A percentile compares a stretch with the other conserved stretches of the same genome.
These are phyloP conservation scores for Lepidurus arcticus DNA, from an alignment of 1,140 invertebrate species.

Conservation along the genomic window DNA sequence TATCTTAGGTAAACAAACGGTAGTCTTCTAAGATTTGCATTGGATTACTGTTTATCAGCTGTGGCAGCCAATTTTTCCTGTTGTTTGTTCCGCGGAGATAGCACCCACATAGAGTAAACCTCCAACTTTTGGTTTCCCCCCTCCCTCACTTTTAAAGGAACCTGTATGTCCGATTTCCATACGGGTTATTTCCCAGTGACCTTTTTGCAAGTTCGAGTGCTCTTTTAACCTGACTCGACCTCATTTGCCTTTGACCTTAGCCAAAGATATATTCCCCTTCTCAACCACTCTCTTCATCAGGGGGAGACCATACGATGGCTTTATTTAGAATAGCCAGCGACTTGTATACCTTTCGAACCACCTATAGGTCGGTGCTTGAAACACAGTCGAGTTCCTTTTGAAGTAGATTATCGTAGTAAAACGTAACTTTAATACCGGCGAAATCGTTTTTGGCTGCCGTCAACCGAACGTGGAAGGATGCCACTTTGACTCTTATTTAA, in stretches of 20 bases:
- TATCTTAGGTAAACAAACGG: not conserved
- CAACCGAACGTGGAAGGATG: too few species aligned
- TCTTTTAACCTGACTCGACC: constrained; percentile 2
- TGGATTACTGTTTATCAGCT: constrained; percentile 4
- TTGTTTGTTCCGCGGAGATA: not conserved
- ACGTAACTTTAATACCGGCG: too few species aligned
- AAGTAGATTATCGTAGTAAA: too few species aligned
- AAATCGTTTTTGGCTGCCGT: too few species aligned
- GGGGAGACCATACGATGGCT: not conserved
- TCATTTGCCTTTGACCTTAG: constrained; percentile 9
- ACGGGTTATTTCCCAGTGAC: not conserved
- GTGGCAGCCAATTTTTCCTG: not conserved
- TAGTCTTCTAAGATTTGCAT: not conserved
- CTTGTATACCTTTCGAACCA: not conserved
- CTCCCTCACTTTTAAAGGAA: not conserved
- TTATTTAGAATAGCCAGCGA: not conserved
- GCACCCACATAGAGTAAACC: not conserved
- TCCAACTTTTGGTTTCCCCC: not conserved
- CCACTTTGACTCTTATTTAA: too few species aligned
- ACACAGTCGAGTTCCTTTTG: too few species aligned
- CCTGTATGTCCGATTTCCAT: constrained; percentile 9
- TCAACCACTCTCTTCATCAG: too few species aligned
- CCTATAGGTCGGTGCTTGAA: not conserved
- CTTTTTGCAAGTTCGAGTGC: not conserved
- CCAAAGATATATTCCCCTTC: not conserved